Evolutionary conservation across 2,888 invertebrate species (phyloP).

Genomic region (Anticlea derivata): DNA sequence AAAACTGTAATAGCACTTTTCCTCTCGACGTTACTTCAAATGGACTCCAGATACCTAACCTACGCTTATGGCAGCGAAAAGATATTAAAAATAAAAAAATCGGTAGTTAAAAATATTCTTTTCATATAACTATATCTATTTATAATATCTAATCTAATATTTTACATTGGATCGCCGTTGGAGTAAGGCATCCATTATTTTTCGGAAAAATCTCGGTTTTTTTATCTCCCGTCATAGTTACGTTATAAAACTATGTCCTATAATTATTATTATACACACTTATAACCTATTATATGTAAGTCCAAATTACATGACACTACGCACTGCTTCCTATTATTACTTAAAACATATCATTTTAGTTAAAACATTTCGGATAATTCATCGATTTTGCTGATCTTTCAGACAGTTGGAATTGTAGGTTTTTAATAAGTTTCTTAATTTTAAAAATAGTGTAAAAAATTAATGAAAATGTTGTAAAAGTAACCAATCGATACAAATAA

Average conservation of each 20-base stretch:
- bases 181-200: slow-evolving; percentile 15
- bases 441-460: too few relatives aligned
- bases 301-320: slow-evolving; percentile 62
- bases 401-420: slow-evolving; percentile 13
- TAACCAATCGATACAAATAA: neutral
- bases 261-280: slow-evolving; percentile 66
- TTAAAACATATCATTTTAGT: slow-evolving; percentile 9
- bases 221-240: slow-evolving; percentile 25
- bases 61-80: slow-evolving; percentile 74
- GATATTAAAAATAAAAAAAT: slow-evolving; percentile 40
- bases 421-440: neutral
- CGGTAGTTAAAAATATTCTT: slow-evolving; percentile 75
- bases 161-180: slow-evolving; percentile 63
- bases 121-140: slow-evolving; percentile 65
- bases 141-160: slow-evolving; percentile 57
- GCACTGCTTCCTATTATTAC: slow-evolving; percentile 54
- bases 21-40: slow-evolving; percentile 37
- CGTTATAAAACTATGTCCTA: slow-evolving; percentile 64
- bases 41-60: slow-evolving; percentile 55
- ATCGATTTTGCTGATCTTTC: neutral
- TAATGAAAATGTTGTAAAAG: too few relatives aligned
- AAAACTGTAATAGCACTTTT: slow-evolving; percentile 31
- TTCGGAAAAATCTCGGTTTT: slow-evolving; percentile 34
- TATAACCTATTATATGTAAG: slow-evolving; percentile 48
- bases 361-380: neutral